Evolutionary conservation across 2,113 vertebrate species (phyloP).

Genomic region (Pseudopodoces humilis): DNA sequence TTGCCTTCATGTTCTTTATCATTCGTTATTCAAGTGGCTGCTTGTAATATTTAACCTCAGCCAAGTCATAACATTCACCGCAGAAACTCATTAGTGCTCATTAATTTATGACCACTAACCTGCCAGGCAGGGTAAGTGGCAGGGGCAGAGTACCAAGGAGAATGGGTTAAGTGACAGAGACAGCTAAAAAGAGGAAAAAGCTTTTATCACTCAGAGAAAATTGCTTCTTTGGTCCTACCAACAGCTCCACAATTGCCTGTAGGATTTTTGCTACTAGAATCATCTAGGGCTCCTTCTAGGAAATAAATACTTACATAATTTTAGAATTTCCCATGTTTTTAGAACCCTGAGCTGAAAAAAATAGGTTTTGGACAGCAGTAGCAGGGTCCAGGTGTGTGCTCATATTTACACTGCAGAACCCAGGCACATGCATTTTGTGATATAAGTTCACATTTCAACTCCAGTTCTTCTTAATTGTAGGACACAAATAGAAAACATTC

Average conservation of each 20-base stretch:
- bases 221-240: not conserved
- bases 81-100: conserved; percentile 16
- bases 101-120: not conserved
- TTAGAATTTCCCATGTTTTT: not conserved
- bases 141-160: not conserved
- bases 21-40: conserved; percentile 13
- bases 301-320: not conserved
- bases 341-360: not conserved
- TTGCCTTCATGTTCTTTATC: not conserved
- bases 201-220: not conserved
- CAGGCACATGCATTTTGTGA: not conserved
- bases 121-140: not conserved
- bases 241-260: not conserved
- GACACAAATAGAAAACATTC: not conserved
- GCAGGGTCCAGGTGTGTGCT: not conserved
- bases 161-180: not conserved
- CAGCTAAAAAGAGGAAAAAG: not conserved
- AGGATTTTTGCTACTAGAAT: not conserved
- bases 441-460: not conserved
- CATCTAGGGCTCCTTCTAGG: not conserved
- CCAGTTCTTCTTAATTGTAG: not conserved
- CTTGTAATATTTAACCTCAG: conserved; percentile 28
- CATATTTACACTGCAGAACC: not conserved
- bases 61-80: not conserved
- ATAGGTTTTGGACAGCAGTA: not conserved